Conservation (phyloP, 2,888 invertebrate genomes). For the Nephrotoma flavescens region DNA sequence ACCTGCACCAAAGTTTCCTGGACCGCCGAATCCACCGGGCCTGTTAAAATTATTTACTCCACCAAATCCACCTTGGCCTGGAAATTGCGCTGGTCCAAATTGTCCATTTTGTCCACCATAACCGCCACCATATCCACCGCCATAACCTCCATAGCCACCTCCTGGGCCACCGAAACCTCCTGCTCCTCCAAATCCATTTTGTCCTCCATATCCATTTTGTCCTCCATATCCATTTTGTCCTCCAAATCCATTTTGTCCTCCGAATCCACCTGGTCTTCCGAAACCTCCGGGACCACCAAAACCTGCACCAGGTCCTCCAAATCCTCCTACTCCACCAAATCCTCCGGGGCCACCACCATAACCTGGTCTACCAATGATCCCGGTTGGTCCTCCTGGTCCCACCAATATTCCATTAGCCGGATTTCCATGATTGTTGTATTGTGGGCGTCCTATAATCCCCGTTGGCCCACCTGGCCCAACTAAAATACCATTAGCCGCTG, state of each 20-base stretch:
- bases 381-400: conserved; percentile 41
- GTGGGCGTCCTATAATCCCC: conserved; percentile 32
- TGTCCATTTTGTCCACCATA: conserved; percentile 7
- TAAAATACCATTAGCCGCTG: conserved; percentile 16
- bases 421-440: conserved; percentile 8
- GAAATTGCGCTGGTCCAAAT: conserved; percentile 9
- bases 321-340: conserved; percentile 6
- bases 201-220: conserved; percentile 9
- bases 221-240: conserved; percentile 10
- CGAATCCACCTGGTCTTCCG: conserved; percentile 6
- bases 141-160: conserved; percentile 9
- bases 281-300: conserved; percentile 5
- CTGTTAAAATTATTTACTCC: not conserved
- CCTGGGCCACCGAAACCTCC: conserved; percentile 4
- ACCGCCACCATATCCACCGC: conserved; percentile 10
- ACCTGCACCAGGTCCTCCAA: conserved; percentile 6
- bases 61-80: conserved; percentile 2
- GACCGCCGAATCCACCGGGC: not conserved
- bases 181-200: not conserved
- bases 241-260: conserved; percentile 7
- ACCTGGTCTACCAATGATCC: conserved; percentile 27
- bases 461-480: conserved; percentile 35
- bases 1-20: not conserved
- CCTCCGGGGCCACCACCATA: conserved; percentile 7
- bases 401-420: conserved; percentile 25